Conservation (phyloP, 2,113 vertebrate genomes). For the Mus pahari region DNA sequence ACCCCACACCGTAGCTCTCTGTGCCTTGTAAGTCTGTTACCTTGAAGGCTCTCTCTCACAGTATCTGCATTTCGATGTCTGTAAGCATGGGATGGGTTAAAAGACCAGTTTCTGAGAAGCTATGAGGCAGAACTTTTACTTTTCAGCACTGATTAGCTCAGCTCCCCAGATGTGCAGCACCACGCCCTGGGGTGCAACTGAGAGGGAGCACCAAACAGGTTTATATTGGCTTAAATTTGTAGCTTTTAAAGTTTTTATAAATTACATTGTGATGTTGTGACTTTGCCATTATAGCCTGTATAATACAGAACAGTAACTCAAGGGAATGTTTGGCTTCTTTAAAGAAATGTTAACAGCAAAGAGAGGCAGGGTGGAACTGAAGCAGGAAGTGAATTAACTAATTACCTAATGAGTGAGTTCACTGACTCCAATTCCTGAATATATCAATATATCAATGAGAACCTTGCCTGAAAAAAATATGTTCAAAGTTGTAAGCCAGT, state of each 20-base stretch:
- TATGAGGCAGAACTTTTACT: conserved; percentile 82
- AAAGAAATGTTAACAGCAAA: conserved; percentile 1
- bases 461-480: neutral
- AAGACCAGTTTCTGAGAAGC: conserved; percentile 82
- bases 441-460: neutral
- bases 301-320: neutral
- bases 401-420: neutral
- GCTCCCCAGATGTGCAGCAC: conserved; percentile 83
- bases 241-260: conserved; percentile 72
- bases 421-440: neutral
- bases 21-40: conserved; percentile 35
- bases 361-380: neutral
- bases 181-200: conserved; percentile 84
- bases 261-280: conserved; percentile 64
- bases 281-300: conserved; percentile 61
- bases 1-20: conserved; percentile 25
- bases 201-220: conserved; percentile 80
- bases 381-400: neutral
- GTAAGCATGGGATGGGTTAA: conserved; percentile 69
- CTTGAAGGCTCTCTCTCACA: conserved; percentile 58
- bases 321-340: conserved; percentile 47
- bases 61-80: conserved; percentile 77
- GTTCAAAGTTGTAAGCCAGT: neutral
- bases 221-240: conserved; percentile 83
- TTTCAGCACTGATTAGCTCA: conserved; percentile 86